Evolutionary conservation across 2,797 vertebrate species (phyloP).

Genomic region (Anguilla megastoma): DNA sequence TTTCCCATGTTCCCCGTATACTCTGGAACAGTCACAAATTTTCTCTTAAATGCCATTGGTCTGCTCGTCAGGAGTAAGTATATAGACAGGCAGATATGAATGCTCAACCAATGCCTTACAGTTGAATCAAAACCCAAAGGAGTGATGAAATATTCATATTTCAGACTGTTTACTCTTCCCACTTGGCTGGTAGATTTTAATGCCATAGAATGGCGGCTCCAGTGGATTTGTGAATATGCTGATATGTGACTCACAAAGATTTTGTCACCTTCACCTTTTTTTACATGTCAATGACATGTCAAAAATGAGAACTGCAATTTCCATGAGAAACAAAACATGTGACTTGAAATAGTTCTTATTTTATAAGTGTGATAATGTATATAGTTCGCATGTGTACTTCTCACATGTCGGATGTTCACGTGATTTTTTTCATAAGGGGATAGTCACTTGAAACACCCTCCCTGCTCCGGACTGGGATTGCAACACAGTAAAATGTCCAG

Average conservation of each 20-base stretch:
- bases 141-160: constrained; percentile 12
- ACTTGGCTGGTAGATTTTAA: background rate
- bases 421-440: no score
- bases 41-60: background rate
- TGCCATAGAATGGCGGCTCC: background rate
- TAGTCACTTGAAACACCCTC: no score
- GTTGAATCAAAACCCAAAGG: background rate
- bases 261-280: background rate
- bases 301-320: no score
- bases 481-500: no score
- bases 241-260: background rate
- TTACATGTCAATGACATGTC: no score
- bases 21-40: background rate
- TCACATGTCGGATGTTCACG: no score
- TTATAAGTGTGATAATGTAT: no score
- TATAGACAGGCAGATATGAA: background rate
- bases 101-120: background rate
- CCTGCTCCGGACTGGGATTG: no score
- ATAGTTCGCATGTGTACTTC: no score
- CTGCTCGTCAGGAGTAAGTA: background rate
- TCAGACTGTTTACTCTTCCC: background rate
- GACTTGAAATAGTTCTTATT: no score
- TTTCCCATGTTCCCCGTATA: background rate
- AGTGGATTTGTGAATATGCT: background rate
- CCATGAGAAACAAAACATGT: no score